Evolutionary conservation across 2,888 invertebrate genomes (phyloP).

Genomic region (Urechis unicinctus): DNA sequence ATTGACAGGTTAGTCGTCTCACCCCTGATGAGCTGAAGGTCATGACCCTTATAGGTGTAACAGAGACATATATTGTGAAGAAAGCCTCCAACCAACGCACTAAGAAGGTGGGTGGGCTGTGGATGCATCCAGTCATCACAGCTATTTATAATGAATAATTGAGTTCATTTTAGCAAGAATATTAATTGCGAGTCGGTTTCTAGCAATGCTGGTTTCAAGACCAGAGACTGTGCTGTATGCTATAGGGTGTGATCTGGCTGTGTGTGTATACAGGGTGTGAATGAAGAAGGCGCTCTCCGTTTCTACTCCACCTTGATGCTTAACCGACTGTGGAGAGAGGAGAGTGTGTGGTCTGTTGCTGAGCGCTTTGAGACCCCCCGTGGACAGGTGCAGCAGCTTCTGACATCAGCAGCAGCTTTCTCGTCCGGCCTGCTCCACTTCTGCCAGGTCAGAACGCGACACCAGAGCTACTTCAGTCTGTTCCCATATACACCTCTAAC

Average conservation of each 20-base stretch:
- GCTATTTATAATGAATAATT: not conserved
- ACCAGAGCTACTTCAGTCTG: not conserved
- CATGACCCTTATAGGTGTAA: slow-evolving; percentile 69
- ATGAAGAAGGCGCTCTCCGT: slow-evolving; percentile 60
- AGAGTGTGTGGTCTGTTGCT: slow-evolving; percentile 55
- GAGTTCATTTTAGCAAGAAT: not conserved
- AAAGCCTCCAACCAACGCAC: slow-evolving; percentile 62
- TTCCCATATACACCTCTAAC: no score
- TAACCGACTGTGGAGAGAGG: slow-evolving; percentile 59
- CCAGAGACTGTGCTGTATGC: not conserved
- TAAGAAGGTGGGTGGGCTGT: slow-evolving; percentile 10
- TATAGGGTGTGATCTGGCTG: not conserved
- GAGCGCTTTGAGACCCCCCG: slow-evolving; percentile 67
- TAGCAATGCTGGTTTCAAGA: not conserved
- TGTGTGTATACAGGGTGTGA: slow-evolving; percentile 8
- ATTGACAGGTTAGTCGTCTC: no score
- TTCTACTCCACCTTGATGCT: slow-evolving; percentile 83
- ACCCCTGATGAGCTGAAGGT: slow-evolving; percentile 65
- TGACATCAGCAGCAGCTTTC: slow-evolving; percentile 66
- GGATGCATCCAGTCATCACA: not conserved
- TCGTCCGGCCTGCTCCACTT: slow-evolving; percentile 72
- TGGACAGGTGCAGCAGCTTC: slow-evolving; percentile 72
- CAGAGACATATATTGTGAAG: slow-evolving; percentile 65
- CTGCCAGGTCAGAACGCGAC: slow-evolving; percentile 60
- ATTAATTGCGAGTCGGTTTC: no score